phyloP scores from a whole-genome alignment of 1,140 invertebrate genomes.

The Hycleus cichorii region DNA sequence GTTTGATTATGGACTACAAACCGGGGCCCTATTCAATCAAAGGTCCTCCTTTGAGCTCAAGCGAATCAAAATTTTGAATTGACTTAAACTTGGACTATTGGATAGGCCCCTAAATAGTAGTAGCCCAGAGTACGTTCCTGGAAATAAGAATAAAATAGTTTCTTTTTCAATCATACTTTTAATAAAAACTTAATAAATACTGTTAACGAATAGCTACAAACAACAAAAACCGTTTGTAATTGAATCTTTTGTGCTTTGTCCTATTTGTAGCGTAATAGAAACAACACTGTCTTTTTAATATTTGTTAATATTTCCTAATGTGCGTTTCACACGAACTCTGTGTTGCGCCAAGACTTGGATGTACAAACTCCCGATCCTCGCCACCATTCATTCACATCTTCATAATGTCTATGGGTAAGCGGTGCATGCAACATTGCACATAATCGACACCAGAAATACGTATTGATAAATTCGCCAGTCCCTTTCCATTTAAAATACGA shows the following conservation, averaged over 20 bases:
- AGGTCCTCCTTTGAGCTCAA: too few species aligned
- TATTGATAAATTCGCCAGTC: constrained; percentile 90
- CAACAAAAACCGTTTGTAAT: neutral
- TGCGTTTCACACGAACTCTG: constrained; percentile 30
- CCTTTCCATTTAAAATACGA: constrained; percentile 87
- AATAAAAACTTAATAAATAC: too few species aligned
- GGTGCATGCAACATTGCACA: constrained; percentile 83
- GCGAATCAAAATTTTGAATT: too few species aligned
- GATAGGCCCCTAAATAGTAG: too few species aligned
- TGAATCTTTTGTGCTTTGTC: neutral
- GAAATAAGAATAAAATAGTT: too few species aligned
- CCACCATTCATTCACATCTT: constrained; percentile 84
- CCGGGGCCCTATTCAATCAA: too few species aligned
- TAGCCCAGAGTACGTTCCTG: neutral
- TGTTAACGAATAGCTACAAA: too few species aligned
- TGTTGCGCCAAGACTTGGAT: constrained; percentile 57
- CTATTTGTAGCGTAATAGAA: too few species aligned
- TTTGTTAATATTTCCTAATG: neutral
- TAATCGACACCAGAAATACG: constrained; percentile 90
- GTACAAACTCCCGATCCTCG: constrained; percentile 66
- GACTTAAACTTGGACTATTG: too few species aligned
- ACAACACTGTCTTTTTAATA: too few species aligned
- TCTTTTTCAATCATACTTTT: too few species aligned
- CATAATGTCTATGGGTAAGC: constrained; percentile 56
- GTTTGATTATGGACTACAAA: too few species aligned